Percentiles rank a stretch among this genome's conserved stretches.
Conservation (phyloP, 2,888 invertebrate species). For the Lithophane leautieri region DNA sequence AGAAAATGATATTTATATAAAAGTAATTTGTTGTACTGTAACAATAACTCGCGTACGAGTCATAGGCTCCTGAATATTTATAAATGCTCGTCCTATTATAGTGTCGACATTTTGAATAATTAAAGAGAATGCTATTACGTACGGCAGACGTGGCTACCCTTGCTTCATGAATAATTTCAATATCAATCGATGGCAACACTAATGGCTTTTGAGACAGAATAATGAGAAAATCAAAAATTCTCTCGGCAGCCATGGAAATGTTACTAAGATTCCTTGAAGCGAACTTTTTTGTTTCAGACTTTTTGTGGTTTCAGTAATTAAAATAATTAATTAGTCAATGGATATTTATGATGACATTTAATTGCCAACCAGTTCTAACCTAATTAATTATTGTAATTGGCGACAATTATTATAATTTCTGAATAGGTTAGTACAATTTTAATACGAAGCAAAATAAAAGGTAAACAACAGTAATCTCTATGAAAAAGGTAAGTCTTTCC, state of each 20-base stretch:
- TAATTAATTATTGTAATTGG: constrained; percentile 28
- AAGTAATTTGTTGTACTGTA: constrained; percentile 67
- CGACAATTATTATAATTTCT: constrained; percentile 30
- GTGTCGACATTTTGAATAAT: constrained; percentile 88
- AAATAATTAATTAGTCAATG: constrained; percentile 33
- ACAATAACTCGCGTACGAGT: constrained; percentile 65
- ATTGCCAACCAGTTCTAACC: constrained; percentile 19
- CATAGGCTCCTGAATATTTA: constrained; percentile 85
- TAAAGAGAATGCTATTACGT: constrained; percentile 82
- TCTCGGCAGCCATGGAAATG: constrained; percentile 22
- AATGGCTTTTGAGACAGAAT: constrained; percentile 66
- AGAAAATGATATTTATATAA: constrained; percentile 51
- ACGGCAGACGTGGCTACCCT: constrained; percentile 68
- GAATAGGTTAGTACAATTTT: not conserved
- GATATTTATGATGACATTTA: constrained; percentile 45
- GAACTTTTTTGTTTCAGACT: not conserved
- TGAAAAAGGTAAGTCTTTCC: constrained; percentile 63
- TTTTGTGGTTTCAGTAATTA: constrained; percentile 37
- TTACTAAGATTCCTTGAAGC: not conserved
- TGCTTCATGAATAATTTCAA: constrained; percentile 74
- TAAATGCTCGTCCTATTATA: constrained; percentile 83
- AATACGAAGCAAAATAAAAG: constrained; percentile 31
- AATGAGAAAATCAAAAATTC: constrained; percentile 67
- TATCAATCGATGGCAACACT: constrained; percentile 68
- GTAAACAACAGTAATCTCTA: constrained; percentile 50